Conservation (phyloP, 1,140 invertebrate species). For the Laupala kohalensis region DNA sequence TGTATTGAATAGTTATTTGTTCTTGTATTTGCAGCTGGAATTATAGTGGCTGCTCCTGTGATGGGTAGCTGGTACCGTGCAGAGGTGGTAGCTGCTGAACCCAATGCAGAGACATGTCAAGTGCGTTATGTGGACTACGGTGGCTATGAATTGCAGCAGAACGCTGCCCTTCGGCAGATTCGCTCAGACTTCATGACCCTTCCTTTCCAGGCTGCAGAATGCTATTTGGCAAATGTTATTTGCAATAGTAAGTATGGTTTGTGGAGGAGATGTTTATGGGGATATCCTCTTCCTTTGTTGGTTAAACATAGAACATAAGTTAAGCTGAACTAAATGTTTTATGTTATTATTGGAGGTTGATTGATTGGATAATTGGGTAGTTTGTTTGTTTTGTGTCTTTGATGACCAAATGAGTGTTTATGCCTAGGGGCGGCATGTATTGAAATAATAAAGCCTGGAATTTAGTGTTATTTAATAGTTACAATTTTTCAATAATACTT, state of each 20-base stretch:
- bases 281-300: no score
- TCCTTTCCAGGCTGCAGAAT: conserved; percentile 93
- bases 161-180: conserved; percentile 68
- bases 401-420: no score
- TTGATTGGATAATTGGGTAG: no score
- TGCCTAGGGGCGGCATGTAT: no score
- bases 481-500: no score
- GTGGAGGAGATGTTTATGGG: neutral
- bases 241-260: neutral
- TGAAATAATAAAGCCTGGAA: no score
- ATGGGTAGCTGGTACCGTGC: conserved; percentile 80
- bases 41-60: conserved; percentile 75
- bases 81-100: conserved; percentile 57
- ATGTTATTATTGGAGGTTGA: no score
- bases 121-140: conserved; percentile 89
- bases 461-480: no score
- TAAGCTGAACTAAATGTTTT: no score
- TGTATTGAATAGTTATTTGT: neutral
- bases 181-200: conserved; percentile 80
- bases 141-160: conserved; percentile 68
- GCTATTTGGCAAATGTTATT: conserved; percentile 72
- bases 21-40: conserved; percentile 47
- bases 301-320: no score
- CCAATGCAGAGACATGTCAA: conserved; percentile 53
- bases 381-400: no score